Percentiles rank a stretch among this genome's conserved stretches.
phyloP scores from a whole-genome alignment of 2,113 vertebrate genomes.

The Strigops habroptila region DNA sequence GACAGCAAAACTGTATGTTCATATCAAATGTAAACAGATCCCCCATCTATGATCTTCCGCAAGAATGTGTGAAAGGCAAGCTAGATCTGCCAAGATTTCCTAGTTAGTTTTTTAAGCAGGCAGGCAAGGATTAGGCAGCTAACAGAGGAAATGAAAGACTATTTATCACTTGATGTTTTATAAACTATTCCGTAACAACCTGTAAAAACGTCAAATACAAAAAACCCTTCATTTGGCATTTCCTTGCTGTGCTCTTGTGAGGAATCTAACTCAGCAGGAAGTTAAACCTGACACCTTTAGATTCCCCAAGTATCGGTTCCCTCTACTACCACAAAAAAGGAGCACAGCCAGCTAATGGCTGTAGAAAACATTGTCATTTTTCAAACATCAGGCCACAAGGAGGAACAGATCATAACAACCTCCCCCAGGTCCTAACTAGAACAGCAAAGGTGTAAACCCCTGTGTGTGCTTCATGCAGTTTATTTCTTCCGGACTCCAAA shows the following conservation, averaged over 20 bases:
- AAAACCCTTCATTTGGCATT: not conserved
- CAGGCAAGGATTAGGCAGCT: not conserved
- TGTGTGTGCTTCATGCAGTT: not conserved
- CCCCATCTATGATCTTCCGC: not conserved
- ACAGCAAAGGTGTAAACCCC: not conserved
- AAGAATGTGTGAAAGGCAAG: not conserved
- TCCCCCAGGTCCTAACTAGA: not conserved
- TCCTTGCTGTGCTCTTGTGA: not conserved
- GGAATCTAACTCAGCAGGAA: not conserved
- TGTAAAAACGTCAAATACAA: not conserved
- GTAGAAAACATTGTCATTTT: not conserved
- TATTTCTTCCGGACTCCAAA: not conserved
- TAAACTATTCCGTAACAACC: not conserved
- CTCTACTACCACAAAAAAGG: not conserved
- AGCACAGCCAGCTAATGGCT: not conserved
- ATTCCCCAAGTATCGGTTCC: not conserved
- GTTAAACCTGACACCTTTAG: not conserved
- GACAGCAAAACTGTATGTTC: not conserved
- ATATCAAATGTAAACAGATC: not conserved
- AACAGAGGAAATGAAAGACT: slow-evolving; percentile 5
- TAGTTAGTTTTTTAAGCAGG: not conserved
- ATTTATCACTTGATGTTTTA: slow-evolving; percentile 15
- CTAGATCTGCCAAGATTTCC: not conserved
- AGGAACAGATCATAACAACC: not conserved
- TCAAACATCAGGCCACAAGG: not conserved